phyloP scores from a whole-genome alignment of 2,113 vertebrate species.

The Junco hyemalis region DNA sequence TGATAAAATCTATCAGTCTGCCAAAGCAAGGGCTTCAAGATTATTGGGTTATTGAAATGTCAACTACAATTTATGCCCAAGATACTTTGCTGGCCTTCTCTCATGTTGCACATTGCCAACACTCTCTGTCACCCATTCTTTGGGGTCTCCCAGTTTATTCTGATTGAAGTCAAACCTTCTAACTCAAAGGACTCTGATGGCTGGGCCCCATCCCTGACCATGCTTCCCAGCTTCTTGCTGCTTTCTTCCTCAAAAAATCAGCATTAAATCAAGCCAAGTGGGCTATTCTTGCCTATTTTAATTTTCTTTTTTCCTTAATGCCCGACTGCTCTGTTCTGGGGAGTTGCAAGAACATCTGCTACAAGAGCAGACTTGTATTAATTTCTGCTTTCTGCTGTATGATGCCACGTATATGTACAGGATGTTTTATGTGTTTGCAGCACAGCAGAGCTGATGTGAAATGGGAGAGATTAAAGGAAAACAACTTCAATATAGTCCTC shows the following conservation, averaged over 20 bases:
- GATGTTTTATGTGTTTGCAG: not conserved
- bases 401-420: not conserved
- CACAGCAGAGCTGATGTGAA: not conserved
- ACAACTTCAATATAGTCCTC: not conserved
- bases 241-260: not conserved
- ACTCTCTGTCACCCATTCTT: not conserved
- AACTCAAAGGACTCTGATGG: not conserved
- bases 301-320: not conserved
- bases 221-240: not conserved
- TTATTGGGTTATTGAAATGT: conserved; percentile 63
- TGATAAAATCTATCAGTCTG: conserved; percentile 43
- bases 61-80: conserved; percentile 46
- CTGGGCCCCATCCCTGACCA: not conserved
- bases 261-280: not conserved
- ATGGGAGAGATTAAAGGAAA: not conserved
- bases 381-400: not conserved
- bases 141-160: not conserved
- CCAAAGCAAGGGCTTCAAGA: conserved; percentile 33
- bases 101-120: not conserved
- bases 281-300: not conserved
- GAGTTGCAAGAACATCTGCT: conserved; percentile 4
- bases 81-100: conserved; percentile 1
- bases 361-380: not conserved
- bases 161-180: not conserved
- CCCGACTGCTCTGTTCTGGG: not conserved